Percentiles rank a stretch among this genome's conserved stretches.
Conservation (phyloP, 2,113 vertebrate species). For the Oryzias woworae region DNA sequence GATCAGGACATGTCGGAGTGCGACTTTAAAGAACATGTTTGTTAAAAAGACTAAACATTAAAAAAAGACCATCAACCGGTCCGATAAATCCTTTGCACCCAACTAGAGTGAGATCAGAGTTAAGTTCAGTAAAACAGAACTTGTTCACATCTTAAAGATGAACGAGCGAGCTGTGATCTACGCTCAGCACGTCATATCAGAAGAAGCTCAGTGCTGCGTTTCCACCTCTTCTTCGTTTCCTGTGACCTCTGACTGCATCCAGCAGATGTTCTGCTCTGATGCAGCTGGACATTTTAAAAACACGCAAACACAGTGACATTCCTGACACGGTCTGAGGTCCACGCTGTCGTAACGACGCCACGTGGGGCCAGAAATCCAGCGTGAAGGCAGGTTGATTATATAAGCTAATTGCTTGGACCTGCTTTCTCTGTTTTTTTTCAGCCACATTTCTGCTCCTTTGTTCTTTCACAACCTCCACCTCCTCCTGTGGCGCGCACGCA, state of each 20-base stretch:
- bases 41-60: too few relatives aligned
- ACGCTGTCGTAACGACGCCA: slow-evolving; percentile 52
- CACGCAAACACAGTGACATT: slow-evolving; percentile 50
- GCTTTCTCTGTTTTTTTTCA: slow-evolving; percentile 48
- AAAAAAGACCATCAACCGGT: too few relatives aligned
- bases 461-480: slow-evolving; percentile 26
- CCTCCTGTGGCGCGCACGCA: slow-evolving; percentile 32
- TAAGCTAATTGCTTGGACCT: slow-evolving; percentile 64
- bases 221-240: slow-evolving; percentile 10
- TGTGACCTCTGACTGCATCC: slow-evolving; percentile 56
- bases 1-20: too few relatives aligned
- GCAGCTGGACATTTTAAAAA: slow-evolving; percentile 56
- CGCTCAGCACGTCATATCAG: background rate
- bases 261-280: slow-evolving; percentile 62
- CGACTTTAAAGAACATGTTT: too few relatives aligned
- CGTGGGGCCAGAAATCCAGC: slow-evolving; percentile 50
- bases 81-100: too few relatives aligned
- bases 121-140: too few relatives aligned
- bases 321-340: slow-evolving; percentile 54
- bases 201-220: background rate
- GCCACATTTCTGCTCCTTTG: slow-evolving; percentile 53
- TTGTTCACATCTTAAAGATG: too few relatives aligned
- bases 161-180: background rate
- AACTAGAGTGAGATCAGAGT: too few relatives aligned
- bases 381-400: slow-evolving; percentile 48